Conservation (phyloP, 2,797 vertebrate species). For the Sorex maritimensis region DNA sequence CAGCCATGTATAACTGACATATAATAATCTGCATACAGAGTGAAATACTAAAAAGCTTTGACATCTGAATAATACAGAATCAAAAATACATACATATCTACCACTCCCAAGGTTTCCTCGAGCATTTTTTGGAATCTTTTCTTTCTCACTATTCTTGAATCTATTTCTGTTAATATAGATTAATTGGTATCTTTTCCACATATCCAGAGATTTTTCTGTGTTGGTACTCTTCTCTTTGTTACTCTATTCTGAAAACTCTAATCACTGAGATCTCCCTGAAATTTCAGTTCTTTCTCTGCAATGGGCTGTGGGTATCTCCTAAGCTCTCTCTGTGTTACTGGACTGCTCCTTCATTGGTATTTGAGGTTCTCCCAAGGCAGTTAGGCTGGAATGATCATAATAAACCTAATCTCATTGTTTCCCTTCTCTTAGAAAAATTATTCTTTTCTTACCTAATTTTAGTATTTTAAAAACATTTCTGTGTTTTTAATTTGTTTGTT, state of each 20-base stretch:
- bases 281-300: neutral
- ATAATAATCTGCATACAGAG: neutral
- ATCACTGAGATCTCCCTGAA: neutral
- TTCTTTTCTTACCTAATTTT: neutral
- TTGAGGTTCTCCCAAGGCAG: neutral
- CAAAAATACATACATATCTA: neutral
- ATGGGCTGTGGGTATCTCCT: neutral
- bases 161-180: neutral
- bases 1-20: neutral
- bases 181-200: neutral
- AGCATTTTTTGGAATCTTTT: neutral
- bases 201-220: neutral
- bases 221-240: neutral
- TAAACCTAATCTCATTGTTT: neutral
- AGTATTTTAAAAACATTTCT: neutral
- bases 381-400: neutral
- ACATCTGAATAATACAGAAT: neutral
- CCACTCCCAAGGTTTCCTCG: neutral
- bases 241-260: conserved; percentile 33
- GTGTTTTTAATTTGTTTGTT: neutral
- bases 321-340: neutral
- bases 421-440: conserved; percentile 1
- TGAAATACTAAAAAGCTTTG: neutral
- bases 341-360: neutral
- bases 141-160: neutral